Conservation (phyloP, 2,888 invertebrate species). For the Cerceris ruficornis region DNA sequence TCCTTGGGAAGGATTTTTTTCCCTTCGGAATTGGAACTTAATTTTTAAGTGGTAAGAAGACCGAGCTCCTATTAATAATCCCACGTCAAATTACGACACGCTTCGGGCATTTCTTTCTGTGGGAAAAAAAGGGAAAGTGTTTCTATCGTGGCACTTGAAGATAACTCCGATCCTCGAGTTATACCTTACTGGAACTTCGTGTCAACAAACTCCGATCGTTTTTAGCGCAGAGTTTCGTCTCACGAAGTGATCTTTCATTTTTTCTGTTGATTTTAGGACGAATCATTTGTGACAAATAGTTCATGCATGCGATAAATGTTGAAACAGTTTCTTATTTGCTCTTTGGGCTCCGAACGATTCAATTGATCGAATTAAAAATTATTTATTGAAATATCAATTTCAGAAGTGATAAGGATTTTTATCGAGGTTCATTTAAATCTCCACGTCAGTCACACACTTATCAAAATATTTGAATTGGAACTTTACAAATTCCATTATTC, state of each 20-base stretch:
- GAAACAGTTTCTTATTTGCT: no score
- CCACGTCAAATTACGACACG: conserved; percentile 38
- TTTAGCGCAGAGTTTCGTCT: conserved; percentile 25
- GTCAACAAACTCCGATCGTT: conserved; percentile 61
- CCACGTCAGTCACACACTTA: no score
- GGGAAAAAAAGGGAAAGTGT: conserved; percentile 54
- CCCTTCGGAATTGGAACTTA: neutral
- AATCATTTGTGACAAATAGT: conserved; percentile 4
- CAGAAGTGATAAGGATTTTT: no score
- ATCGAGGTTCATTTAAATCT: no score
- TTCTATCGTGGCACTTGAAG: conserved; percentile 54
- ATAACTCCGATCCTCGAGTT: conserved; percentile 56
- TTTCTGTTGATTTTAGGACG: conserved; percentile 26
- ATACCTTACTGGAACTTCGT: conserved; percentile 52
- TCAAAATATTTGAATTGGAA: no score
- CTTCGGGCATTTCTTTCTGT: conserved; percentile 37
- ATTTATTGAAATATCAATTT: no score
- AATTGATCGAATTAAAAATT: no score
- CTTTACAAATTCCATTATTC: no score
- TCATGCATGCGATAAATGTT: neutral
- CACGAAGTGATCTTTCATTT: conserved; percentile 23
- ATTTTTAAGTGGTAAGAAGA: conserved; percentile 38
- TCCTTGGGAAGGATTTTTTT: neutral
- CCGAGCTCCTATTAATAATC: conserved; percentile 45
- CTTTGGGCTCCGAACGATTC: no score